Evolutionary conservation across 2,797 vertebrate genomes (phyloP), one percentile per base, ranked within the genome.

Genomic region (Phataginus tricuspis): DNA sequence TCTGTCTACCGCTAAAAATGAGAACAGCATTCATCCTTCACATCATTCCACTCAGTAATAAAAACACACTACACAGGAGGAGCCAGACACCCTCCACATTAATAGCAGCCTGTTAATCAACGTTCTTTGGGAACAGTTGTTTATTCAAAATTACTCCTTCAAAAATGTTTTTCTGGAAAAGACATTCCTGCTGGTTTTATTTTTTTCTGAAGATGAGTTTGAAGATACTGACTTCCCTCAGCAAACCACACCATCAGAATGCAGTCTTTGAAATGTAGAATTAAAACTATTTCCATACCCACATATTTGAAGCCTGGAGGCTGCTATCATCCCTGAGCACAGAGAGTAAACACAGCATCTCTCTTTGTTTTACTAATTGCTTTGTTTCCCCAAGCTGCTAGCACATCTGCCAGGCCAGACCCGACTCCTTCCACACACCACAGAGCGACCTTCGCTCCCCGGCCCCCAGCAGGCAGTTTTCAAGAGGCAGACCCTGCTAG

Each of bases 361-460:
- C 45, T 96, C 68, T 97, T 74, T 95, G 71, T 91, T 83, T 85
- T 13, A 12, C 59, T 95, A 98, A 96, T 31, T 39, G 8, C 49
- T 94, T 77, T 82, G 85, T 96, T 97, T 96, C 94, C 64, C 94
- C 79, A 83, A 83, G 83, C 85, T 92, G 90, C 79, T 37, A 91
- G 55, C 63, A 90, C 94, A 96, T 96, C 97, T 96, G 91, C 88
- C 79, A 80, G 78, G 34, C 83, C 74, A 61, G 86, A 96, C 88
- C 18, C 14, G 3, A 27, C n/a, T 74, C 53, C 42, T 71, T 89
- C 31, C 68, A 89, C 45, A 77, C 1, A 23, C 29, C 78, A 53
- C 0, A 42, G 63, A 86, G 83, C 16, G 16, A 66, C 75, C 64
- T 37, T 12, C 7, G 10, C 49, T n/a, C 51, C 42, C 13, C 27